Conservation (phyloP, 2,888 invertebrate species). For the Patella ulyssiponensis region DNA sequence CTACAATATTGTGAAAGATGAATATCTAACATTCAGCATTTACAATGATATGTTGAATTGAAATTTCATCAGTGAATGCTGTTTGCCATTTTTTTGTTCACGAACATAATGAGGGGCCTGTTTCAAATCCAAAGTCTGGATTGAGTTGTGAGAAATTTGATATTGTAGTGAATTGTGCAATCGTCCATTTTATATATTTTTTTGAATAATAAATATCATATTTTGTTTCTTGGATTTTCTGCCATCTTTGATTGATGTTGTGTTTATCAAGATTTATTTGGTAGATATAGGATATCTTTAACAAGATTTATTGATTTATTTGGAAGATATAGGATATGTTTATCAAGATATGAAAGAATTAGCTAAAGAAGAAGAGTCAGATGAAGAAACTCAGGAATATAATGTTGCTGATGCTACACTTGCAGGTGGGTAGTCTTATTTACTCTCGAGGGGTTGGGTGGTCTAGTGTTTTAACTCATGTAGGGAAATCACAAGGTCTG, state of each 20-base stretch:
- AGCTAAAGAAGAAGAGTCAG: slow-evolving; percentile 46
- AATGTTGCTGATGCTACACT: slow-evolving; percentile 48
- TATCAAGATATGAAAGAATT: slow-evolving; percentile 61
- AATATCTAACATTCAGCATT: too few species aligned
- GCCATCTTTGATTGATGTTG: not conserved
- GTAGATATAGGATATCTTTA: slow-evolving; percentile 64
- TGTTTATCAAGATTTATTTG: not conserved
- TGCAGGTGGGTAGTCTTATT: slow-evolving; percentile 35
- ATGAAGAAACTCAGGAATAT: slow-evolving; percentile 17
- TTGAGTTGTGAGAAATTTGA: too few species aligned
- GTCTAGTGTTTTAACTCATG: too few species aligned
- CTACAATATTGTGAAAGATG: too few species aligned
- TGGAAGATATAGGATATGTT: slow-evolving; percentile 61
- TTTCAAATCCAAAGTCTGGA: too few species aligned
- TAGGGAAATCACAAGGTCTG: too few species aligned
- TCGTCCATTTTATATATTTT: not conserved
- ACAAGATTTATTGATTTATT: slow-evolving; percentile 43
- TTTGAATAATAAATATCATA: not conserved
- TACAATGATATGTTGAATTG: too few species aligned
- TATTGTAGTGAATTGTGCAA: too few species aligned
- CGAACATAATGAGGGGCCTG: too few species aligned
- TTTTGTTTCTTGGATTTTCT: not conserved
- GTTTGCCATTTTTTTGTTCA: too few species aligned
- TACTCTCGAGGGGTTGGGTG: too few species aligned
- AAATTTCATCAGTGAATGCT: too few species aligned